Percentiles rank a stretch among this genome's conserved stretches.
Evolutionary conservation across 2,888 invertebrate species (phyloP).

Genomic region (Eurois occulta): DNA sequence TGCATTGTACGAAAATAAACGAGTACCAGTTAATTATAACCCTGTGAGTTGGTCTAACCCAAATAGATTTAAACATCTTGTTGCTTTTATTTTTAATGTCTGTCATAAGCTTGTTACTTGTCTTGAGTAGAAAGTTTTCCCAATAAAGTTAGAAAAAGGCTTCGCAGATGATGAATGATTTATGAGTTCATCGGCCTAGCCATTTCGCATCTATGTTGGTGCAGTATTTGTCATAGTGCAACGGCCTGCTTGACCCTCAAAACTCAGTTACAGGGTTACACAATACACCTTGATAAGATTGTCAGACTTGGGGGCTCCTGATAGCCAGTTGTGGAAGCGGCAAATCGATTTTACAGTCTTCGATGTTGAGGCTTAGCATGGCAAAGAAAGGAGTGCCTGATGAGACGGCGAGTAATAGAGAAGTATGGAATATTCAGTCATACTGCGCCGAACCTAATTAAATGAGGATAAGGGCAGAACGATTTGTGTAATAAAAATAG

Average conservation of each 20-base stretch:
- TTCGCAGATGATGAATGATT: too few species aligned
- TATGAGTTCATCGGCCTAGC: too few species aligned
- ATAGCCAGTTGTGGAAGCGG: too few species aligned
- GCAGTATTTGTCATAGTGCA: too few species aligned
- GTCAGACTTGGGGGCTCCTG: too few species aligned
- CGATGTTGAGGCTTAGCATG: too few species aligned
- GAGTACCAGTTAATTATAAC: slow-evolving; percentile 21
- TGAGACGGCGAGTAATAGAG: background rate
- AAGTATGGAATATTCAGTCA: background rate
- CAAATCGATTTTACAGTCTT: too few species aligned
- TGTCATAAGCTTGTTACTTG: slow-evolving; percentile 3
- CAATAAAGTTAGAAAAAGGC: too few species aligned
- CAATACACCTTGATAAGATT: too few species aligned
- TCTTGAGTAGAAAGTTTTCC: background rate
- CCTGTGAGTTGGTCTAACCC: slow-evolving; percentile 35
- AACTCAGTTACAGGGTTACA: too few species aligned
- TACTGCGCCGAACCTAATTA: background rate
- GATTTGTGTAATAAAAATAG: slow-evolving; percentile 3
- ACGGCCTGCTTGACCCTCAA: too few species aligned
- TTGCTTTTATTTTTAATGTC: slow-evolving; percentile 27
- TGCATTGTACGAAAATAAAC: slow-evolving; percentile 30
- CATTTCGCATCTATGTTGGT: too few species aligned
- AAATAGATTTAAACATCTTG: slow-evolving; percentile 35
- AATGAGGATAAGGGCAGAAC: background rate
- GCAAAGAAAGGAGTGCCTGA: background rate